Evolutionary conservation across 2,888 invertebrate species (phyloP), one percentile per base, ranked within the genome.

Genomic region (Tenthredo amoena): DNA sequence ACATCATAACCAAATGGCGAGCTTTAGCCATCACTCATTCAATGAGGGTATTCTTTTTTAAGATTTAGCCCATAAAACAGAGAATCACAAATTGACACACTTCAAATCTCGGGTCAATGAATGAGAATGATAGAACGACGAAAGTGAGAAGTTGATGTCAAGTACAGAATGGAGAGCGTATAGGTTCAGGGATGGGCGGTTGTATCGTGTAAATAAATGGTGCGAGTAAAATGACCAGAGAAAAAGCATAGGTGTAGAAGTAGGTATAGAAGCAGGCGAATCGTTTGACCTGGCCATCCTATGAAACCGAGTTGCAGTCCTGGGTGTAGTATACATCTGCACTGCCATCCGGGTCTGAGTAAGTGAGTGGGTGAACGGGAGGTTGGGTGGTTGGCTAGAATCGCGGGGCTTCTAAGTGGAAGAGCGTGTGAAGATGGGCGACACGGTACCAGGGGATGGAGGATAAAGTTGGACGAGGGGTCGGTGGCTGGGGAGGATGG

Each of bases 201-300:
- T 12, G 40, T 21, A 43, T 18, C 72, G 72, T 43, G 43, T 18
- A n/a, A 31, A 74, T 74, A 74, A 74, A 74, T 43, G 72, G 43
- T 74, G 72, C 43, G 72, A 21, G 43, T 43, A 43, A 43, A 74
- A 74, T 74, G 72, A 43, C 72, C 72, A 43, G 15, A 15, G 77
- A 6, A 50, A n/a, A 31, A 31, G 77, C 47, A 40, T 68, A 37
- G 74, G 40, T 92, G 92, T 92, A 89, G 92, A 91, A 92, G 92
- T 90, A 91, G 89, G 89, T 91, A 55, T 81, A 43, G 21, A 55
- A 31, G 12, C 31, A 15, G 9, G 21, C 92, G 91, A 89, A 88
- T 92, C 90, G 91, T 91, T 92, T 89, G 86, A 89, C 90, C 89
- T 90, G 91, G 91, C 91, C 92, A 90, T 92, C 90, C 91, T 88